A percentile compares a stretch with the other conserved stretches of the same genome.
Conservation (phyloP, 2,888 invertebrate genomes). For the Lepeophtheirus nordmannii region DNA sequence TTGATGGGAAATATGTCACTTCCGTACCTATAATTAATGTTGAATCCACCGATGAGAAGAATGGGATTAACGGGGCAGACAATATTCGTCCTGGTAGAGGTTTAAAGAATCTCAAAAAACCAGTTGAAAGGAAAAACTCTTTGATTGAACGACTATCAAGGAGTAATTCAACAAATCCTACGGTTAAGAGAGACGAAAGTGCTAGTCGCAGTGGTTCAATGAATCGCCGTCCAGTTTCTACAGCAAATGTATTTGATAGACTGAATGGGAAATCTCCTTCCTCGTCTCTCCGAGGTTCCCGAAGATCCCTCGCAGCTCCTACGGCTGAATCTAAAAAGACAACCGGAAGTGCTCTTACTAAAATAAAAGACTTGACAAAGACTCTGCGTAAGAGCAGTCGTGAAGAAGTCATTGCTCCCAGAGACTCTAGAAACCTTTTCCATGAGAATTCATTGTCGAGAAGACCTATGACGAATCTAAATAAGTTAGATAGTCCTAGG, state of each 20-base stretch:
- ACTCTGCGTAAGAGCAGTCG: slow-evolving; percentile 31
- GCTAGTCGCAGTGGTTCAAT: background rate
- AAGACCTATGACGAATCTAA: slow-evolving; percentile 11
- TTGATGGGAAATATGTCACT: slow-evolving; percentile 24
- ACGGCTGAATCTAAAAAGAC: background rate
- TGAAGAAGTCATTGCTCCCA: slow-evolving; percentile 27
- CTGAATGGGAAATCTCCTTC: slow-evolving; percentile 2
- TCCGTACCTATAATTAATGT: slow-evolving; percentile 22
- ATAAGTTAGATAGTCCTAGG: background rate
- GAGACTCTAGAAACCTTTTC: slow-evolving; percentile 5
- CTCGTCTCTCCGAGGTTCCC: slow-evolving; percentile 7
- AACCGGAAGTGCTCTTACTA: slow-evolving; percentile 18
- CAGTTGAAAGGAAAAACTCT: slow-evolving; percentile 9
- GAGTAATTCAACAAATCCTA: background rate
- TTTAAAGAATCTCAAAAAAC: slow-evolving; percentile 19
- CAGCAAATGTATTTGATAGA: slow-evolving; percentile 1
- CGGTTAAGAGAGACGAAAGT: background rate
- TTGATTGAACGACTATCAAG: slow-evolving; percentile 12
- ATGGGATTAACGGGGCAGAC: slow-evolving; percentile 10
- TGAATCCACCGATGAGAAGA: slow-evolving; percentile 5
- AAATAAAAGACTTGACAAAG: slow-evolving; percentile 37
- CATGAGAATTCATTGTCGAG: background rate
- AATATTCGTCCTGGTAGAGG: slow-evolving; percentile 1
- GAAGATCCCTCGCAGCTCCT: background rate
- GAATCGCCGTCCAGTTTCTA: background rate